A percentile compares a stretch with the other conserved stretches of the same genome.
Evolutionary conservation across 2,888 invertebrate species (phyloP).

Genomic region (Eueremaeus valkanovi): DNA sequence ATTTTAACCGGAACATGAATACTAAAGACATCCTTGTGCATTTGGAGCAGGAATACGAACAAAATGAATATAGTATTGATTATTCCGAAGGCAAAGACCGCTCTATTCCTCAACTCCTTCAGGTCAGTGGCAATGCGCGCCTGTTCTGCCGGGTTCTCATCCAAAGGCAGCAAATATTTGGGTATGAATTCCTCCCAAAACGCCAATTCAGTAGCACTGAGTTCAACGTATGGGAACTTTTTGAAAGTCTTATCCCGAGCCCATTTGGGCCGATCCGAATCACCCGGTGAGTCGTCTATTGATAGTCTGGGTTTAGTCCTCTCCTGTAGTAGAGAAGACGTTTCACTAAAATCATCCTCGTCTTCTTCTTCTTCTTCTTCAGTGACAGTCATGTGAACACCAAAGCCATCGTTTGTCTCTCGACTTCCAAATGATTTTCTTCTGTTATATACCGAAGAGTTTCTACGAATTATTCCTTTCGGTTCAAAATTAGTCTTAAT

Average conservation of each 20-base stretch:
- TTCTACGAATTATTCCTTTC: not conserved
- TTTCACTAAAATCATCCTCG: not conserved
- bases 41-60: conserved; percentile 94
- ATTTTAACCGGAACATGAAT: not conserved
- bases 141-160: conserved; percentile 52
- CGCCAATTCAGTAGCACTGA: conserved; percentile 50
- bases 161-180: conserved; percentile 56
- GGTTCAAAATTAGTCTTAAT: conserved; percentile 2
- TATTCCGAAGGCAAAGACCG: conserved; percentile 96
- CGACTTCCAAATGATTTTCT: not conserved
- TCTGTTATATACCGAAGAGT: not conserved
- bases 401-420: not conserved
- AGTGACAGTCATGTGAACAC: not conserved
- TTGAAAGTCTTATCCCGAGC: not conserved
- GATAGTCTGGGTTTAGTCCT: not conserved
- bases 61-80: conserved; percentile 96
- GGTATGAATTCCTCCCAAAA: conserved; percentile 58
- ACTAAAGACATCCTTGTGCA: conserved; percentile 65
- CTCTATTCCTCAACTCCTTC: conserved; percentile 88
- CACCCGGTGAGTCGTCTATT: not conserved
- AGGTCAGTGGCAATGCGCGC: conserved; percentile 68
- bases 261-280: conserved; percentile 18
- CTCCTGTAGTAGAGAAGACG: not conserved
- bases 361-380: not conserved
- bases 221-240: not conserved